These are phyloP conservation scores for Piliocolobus tephrosceles DNA, from an alignment of 2,113 vertebrate genomes.

Conservation along the genomic window DNA sequence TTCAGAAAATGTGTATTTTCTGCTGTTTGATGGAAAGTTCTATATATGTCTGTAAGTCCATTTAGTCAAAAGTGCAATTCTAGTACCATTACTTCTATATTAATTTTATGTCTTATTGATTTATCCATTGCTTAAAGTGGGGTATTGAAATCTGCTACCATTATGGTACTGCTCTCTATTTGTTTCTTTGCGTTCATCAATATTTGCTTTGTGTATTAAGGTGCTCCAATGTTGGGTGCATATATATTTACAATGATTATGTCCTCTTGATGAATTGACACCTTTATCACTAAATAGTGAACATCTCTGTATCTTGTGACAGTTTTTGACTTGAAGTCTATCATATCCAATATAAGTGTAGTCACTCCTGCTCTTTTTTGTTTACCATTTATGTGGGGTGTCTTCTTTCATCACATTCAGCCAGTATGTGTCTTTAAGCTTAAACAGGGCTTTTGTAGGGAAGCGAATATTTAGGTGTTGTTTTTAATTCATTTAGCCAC, in stretches of 20 bases:
- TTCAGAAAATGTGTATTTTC: not conserved
- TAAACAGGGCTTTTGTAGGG: not conserved
- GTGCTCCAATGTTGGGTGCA: not conserved
- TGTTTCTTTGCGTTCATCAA: not conserved
- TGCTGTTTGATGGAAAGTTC: not conserved
- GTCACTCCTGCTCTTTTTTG: not conserved
- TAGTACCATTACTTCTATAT: not conserved
- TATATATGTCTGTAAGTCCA: not conserved
- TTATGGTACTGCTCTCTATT: not conserved
- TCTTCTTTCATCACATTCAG: not conserved
- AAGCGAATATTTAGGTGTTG: not conserved
- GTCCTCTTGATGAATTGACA: not conserved
- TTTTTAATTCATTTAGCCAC: not conserved
- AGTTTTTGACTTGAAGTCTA: not conserved
- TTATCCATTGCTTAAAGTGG: not conserved
- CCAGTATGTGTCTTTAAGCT: not conserved
- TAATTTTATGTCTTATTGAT: not conserved
- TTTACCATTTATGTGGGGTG: not conserved
- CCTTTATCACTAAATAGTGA: not conserved
- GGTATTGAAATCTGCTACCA: not conserved
- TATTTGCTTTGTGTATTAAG: not conserved
- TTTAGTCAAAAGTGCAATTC: not conserved
- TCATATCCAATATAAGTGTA: not conserved
- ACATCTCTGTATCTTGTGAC: not conserved
- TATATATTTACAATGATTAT: not conserved